Evolutionary conservation across 2,888 invertebrate species (phyloP), one percentile per base, ranked within the genome.

Genomic region (Thalpophila matura): DNA sequence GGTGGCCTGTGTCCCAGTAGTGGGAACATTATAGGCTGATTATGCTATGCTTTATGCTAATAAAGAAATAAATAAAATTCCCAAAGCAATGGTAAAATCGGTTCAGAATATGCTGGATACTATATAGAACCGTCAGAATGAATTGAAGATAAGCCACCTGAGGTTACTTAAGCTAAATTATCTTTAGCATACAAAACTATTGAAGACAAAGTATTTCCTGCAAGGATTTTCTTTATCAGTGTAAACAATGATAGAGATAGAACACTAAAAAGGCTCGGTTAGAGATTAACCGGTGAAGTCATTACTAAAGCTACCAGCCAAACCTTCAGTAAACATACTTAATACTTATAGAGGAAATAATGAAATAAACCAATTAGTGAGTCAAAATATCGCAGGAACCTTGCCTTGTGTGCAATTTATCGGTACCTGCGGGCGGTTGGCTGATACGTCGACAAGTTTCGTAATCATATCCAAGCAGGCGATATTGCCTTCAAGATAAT

Each of bases 401-500:
- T 38, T 24, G 31, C 63, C 71, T 67, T 69, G 61, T 49, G 4
- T 53, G 51, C 29, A 62, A 63, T 63, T 63, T 50, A 71, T 71
- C 33, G 18, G 29, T 14, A 18, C 40, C 49, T 55, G 54, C 71
- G 47, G 67, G 63, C 16, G 43, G 4, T 9, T 1, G 18, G 16
- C 12, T 45, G 37, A 49, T 61, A 69, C 4, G 43, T 18, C n/a
- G 49, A 49, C 43, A 68, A 69, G 27, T 43, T 50, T 18, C 1
- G 12, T 1, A 31, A 38, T 53, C 9, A 12, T 16, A 29, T 42
- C n/a, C 12, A 35, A 37, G 12, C 6, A 5, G 3, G n/a, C 31
- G 6, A 4, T 9, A n/a, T 18, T 33, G 12, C 12, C 1, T 27
- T 27, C 7, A 27, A 50, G 37, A 20, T 46, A 45, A 22, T 18